Base-by-base conservation (phyloP, 2,797 vertebrate species). In the Hippoglossus hippoglossus region DNA sequence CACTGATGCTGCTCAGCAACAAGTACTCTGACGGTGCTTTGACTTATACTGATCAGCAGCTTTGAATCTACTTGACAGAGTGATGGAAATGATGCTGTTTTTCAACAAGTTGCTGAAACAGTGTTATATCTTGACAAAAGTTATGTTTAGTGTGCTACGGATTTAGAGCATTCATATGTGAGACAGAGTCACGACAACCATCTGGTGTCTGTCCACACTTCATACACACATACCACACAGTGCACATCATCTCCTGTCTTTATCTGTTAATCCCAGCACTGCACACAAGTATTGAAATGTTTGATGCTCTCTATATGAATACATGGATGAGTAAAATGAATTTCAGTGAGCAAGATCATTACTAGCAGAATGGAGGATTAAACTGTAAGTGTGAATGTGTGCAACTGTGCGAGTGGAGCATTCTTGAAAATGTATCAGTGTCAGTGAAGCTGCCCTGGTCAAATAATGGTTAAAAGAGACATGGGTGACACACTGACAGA, bases 211-310 rank as follows among this genome's bases (percentile, higher is more conserved):
- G 73, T 75, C 70, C 63, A 81, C 77, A 83, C 75, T 44, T 87
- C 72, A 54, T 39, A 80, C 60, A 84, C 67, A 71, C 84, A 90
- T 85, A 85, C 84, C 84, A 58, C 44, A 74, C 16, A 51, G 31
- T 51, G 6, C 34, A 75, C 46, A 5, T 82, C 77, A 85, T 70
- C 55, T 39, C 22, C 47, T 34, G 13, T 57, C 54, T 22, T 79
- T 70, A 69, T 62, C 70, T 64, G 13, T n/a, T 63, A 36, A 31
- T 51, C 19, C 18, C 36, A 67, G 41, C 64, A 22, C 67, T 60
- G 63, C 9, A 59, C 41, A 34, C 6, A 34, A 61, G 16, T 13
- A 41, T 36, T 67, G 57, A n/a, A 66, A 68, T 53, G 7, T 15
- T 2, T 59, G 2, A 3, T 41, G 31, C 8, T 57, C 58, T 25